phyloP scores from a whole-genome alignment of 1,140 invertebrate species.

The Pemphigus obesinymphae region DNA sequence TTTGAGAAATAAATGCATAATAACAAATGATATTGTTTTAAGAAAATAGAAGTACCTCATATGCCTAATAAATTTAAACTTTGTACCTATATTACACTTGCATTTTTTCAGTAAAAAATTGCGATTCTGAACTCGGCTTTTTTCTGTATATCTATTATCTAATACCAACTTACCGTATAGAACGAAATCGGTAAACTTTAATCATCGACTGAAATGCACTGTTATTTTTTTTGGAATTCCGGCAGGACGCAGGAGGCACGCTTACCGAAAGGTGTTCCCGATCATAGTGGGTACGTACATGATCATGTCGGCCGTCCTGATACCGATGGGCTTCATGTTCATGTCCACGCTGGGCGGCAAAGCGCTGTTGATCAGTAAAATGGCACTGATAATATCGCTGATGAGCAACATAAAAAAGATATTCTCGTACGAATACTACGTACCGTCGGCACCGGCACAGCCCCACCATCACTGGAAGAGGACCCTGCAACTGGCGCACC shows the following conservation, averaged over 20 bases:
- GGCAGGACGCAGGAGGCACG: constrained; percentile 43
- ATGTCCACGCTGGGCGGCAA: constrained; percentile 50
- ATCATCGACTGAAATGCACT: no score
- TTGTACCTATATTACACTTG: no score
- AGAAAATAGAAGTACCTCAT: no score
- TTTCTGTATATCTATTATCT: no score
- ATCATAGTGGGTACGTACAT: constrained; percentile 49
- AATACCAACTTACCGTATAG: no score
- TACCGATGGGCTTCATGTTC: constrained; percentile 50
- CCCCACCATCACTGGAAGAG: constrained; percentile 25
- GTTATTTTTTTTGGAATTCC: neutral
- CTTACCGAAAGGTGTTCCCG: constrained; percentile 48
- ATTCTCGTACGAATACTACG: constrained; percentile 32
- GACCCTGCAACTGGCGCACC: neutral
- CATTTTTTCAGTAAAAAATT: no score
- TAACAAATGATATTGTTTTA: no score
- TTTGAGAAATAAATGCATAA: no score
- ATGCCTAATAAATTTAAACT: no score
- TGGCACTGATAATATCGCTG: constrained; percentile 47
- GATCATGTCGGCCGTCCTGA: constrained; percentile 47
- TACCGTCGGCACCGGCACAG: neutral
- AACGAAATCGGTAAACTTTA: no score
- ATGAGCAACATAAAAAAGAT: constrained; percentile 46
- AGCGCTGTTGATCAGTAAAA: constrained; percentile 48
- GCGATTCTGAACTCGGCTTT: no score